These are phyloP conservation scores for Mustela lutreola DNA, from an alignment of 2,113 vertebrate species.

Conservation along the genomic window DNA sequence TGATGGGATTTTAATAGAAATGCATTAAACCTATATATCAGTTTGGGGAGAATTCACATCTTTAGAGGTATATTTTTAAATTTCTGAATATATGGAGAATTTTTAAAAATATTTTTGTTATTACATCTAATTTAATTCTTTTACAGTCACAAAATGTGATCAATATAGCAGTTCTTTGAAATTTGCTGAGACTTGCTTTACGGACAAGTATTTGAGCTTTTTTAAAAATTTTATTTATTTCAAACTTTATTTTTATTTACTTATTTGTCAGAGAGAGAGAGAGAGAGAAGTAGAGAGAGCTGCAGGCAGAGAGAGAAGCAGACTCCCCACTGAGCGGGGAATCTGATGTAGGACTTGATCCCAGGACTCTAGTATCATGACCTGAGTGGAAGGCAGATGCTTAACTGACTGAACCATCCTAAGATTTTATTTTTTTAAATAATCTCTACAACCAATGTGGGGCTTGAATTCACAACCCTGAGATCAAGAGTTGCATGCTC, in stretches of 20 bases:
- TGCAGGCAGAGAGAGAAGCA: no score
- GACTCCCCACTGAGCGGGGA: no score
- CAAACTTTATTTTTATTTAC: no score
- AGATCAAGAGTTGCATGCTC: neutral
- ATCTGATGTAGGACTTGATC: no score
- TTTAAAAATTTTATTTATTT: neutral
- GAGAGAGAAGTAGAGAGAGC: no score
- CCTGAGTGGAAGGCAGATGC: no score
- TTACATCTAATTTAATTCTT: neutral
- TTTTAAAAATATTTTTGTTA: neutral
- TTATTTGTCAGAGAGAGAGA: no score
- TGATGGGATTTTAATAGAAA: conserved; percentile 3
- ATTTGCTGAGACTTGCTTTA: conserved; percentile 1
- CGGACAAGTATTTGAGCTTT: neutral
- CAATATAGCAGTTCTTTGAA: neutral
- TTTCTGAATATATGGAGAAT: neutral
- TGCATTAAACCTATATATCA: neutral
- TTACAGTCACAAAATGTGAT: neutral
- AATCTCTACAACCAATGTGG: no score
- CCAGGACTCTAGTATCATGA: no score
- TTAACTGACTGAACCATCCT: no score
- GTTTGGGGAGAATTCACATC: neutral
- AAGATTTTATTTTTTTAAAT: no score
- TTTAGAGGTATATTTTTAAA: neutral
- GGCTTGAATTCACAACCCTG: no score